A percentile compares a stretch with the other conserved stretches of the same genome.
Evolutionary conservation across 2,113 vertebrate species (phyloP).

Genomic region (Gallinago undulata): DNA sequence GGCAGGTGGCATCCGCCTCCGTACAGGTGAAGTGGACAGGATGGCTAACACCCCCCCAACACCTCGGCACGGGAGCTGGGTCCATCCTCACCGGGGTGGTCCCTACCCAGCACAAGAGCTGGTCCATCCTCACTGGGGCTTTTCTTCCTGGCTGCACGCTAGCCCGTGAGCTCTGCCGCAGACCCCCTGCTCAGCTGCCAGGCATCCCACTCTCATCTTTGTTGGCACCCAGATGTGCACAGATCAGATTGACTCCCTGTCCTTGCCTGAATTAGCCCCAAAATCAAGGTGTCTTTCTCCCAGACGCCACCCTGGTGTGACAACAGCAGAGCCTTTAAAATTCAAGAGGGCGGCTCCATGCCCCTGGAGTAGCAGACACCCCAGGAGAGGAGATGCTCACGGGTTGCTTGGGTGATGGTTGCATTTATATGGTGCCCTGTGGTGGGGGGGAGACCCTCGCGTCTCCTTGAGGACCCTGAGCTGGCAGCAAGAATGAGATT

Average conservation of each 20-base stretch:
- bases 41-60: not conserved
- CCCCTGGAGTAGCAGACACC: not conserved
- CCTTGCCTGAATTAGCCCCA: not conserved
- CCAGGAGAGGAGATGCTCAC: not conserved
- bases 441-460: not conserved
- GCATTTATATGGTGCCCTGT: not conserved
- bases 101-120: not conserved
- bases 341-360: rapidly evolving
- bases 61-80: not conserved
- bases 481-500: not conserved
- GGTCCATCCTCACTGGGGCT: rapidly evolving
- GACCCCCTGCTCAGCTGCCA: not conserved
- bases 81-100: not conserved
- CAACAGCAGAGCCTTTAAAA: not conserved
- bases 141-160: rapidly evolving
- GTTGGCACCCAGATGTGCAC: not conserved
- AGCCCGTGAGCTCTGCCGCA: rapidly evolving
- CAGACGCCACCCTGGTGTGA: rapidly evolving
- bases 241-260: not conserved
- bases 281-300: not conserved
- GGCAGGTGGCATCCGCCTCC: conserved; percentile 95
- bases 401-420: not conserved
- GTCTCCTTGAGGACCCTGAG: rapidly evolving
- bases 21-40: conserved; percentile 83
- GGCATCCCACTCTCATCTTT: not conserved